Percentiles rank a stretch among this genome's conserved stretches.
Evolutionary conservation across 2,888 invertebrate genomes (phyloP).

Genomic region (Yponomeuta sedellus): DNA sequence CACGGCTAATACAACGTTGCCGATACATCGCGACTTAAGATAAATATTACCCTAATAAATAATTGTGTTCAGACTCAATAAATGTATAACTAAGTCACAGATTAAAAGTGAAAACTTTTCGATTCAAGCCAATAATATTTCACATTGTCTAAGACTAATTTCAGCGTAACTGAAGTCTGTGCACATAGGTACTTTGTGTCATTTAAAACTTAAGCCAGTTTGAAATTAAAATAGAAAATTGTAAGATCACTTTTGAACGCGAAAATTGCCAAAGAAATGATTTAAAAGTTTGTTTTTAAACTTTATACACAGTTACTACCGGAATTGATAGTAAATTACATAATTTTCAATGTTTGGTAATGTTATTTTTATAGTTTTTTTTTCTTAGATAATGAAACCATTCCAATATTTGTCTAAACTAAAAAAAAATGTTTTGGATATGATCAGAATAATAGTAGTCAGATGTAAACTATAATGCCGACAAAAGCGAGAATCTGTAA

Average conservation of each 20-base stretch:
- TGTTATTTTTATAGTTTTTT: conserved; percentile 22
- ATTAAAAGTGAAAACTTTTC: too few relatives aligned
- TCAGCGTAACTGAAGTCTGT: neutral
- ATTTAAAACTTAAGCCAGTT: conserved; percentile 41
- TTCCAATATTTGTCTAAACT: conserved; percentile 70
- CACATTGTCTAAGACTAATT: conserved; percentile 11
- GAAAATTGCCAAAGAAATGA: conserved; percentile 72
- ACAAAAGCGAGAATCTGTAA: conserved; percentile 47
- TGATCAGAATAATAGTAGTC: conserved; percentile 51
- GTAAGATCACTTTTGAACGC: conserved; percentile 73
- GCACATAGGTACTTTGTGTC: conserved; percentile 4
- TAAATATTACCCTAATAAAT: too few relatives aligned
- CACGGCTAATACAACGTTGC: neutral
- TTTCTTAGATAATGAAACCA: conserved; percentile 38
- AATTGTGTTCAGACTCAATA: too few relatives aligned
- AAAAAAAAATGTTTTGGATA: conserved; percentile 52
- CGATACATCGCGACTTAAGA: too few relatives aligned
- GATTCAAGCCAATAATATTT: neutral
- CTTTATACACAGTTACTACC: conserved; percentile 36
- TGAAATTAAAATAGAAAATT: conserved; percentile 47
- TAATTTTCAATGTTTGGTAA: conserved; percentile 23
- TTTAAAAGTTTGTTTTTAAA: conserved; percentile 51
- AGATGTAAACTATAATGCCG: conserved; percentile 44
- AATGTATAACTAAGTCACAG: too few relatives aligned
- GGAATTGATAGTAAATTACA: conserved; percentile 37